Base-by-base conservation (phyloP, 2,797 vertebrate species). In the Threskiornis aethiopicus region DNA sequence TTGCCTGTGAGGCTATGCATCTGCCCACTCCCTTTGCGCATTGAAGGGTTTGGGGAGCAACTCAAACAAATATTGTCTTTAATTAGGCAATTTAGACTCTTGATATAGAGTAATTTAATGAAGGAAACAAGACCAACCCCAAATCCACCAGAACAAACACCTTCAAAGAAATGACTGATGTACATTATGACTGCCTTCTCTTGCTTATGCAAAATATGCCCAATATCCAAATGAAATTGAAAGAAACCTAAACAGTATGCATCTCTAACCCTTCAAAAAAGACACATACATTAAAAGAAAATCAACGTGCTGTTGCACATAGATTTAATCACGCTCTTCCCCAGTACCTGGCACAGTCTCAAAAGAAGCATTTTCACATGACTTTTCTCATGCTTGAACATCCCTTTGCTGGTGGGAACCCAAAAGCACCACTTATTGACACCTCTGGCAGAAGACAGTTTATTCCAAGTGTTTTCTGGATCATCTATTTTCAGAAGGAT, bases 291-390 rank as follows among this genome's bases (percentile, higher is more conserved):
- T 39, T 37, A 49, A 35, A 71, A 87, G 70, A 55, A 39, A 10
- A 9, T 6, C 13, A 54, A 21, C 9, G 3, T 52, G 24, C 9
- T 75, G 29, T 19, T 1, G 0, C 20, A 52, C 4, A 7, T 46
- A 61, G 7, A 67, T 69, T 55, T 67, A 10, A 76, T 22, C 37
- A 44, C 9, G 33, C 10, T 58, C 16, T 78, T 49, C 21, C 41
- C 44, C 49, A 33, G 8, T 28, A 21, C 39, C 17, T 71, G n/a
- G 22, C 31, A 84, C 3, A 42, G 33, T 29, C 65, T 87, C 52
- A 73, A 72, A 92, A 35, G 51, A 35, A 55, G 3, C 4, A 26
- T 59, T 84, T 90, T 59, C 26, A 75, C 14, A 22, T 3, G 37
- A 22, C 16, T 78, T 52, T 26, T 57, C 22, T 46, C 22, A 37